Evolutionary conservation across 2,113 vertebrate species (phyloP).

Genomic region (Leucopsar rothschildi): DNA sequence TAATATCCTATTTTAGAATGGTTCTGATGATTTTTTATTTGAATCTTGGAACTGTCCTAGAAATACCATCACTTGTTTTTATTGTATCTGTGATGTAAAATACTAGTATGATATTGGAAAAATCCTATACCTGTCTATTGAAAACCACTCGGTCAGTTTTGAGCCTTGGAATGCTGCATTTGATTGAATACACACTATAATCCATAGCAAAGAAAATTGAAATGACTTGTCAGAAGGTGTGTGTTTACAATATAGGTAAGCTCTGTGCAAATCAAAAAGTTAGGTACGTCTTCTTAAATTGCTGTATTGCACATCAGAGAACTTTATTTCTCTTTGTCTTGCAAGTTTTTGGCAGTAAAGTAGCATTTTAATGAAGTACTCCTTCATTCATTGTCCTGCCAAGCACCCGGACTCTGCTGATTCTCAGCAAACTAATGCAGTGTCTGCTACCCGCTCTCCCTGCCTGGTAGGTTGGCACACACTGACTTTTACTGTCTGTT

Average conservation of each 20-base stretch:
- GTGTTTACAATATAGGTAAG: slow-evolving; percentile 59
- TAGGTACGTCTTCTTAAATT: slow-evolving; percentile 67
- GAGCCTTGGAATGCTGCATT: slow-evolving; percentile 71
- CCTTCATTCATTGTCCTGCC: slow-evolving; percentile 21
- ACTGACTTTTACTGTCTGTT: background rate
- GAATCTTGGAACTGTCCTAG: slow-evolving; percentile 65
- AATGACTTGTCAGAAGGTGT: slow-evolving; percentile 37
- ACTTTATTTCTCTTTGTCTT: slow-evolving; percentile 53
- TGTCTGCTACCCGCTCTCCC: background rate
- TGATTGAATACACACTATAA: slow-evolving; percentile 42
- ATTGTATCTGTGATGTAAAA: slow-evolving; percentile 69
- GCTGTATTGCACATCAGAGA: slow-evolving; percentile 66
- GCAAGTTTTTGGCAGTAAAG: slow-evolving; percentile 50
- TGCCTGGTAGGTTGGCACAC: background rate
- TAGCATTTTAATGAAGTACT: slow-evolving; percentile 60
- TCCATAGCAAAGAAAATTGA: slow-evolving; percentile 38
- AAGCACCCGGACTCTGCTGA: background rate
- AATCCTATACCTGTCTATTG: background rate
- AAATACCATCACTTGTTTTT: slow-evolving; percentile 54
- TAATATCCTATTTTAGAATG: slow-evolving; percentile 70
- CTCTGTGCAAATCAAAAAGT: slow-evolving; percentile 41
- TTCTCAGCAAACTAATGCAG: slow-evolving; percentile 5
- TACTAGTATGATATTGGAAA: slow-evolving; percentile 54
- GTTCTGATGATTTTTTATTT: slow-evolving; percentile 68
- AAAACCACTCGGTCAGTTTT: slow-evolving; percentile 64